A percentile compares a stretch with the other conserved stretches of the same genome.
phyloP scores from a whole-genome alignment of 1,140 invertebrate species.

The Bursaphelenchus mucronatus region DNA sequence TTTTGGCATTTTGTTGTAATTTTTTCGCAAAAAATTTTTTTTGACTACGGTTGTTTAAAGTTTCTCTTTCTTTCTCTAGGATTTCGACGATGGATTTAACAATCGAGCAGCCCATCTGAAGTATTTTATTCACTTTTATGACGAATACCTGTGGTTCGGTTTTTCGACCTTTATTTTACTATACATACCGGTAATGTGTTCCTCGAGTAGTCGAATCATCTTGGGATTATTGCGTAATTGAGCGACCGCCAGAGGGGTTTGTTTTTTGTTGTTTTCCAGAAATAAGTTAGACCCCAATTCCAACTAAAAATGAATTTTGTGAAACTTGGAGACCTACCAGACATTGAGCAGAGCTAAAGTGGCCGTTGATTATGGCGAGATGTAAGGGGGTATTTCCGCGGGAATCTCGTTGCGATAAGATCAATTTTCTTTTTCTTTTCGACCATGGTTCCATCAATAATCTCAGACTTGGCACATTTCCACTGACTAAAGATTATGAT shows the following conservation, averaged over 20 bases:
- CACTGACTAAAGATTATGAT: slow-evolving; percentile 4
- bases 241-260: neutral
- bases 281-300: neutral
- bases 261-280: neutral
- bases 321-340: neutral
- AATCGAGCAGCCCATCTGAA: no score
- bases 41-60: no score
- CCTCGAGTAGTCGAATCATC: neutral
- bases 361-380: neutral
- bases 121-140: no score
- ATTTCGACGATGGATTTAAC: no score
- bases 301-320: neutral
- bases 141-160: no score
- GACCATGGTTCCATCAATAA: slow-evolving; percentile 4
- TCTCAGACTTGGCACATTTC: slow-evolving; percentile 2
- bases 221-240: neutral
- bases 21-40: no score
- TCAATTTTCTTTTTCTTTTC: slow-evolving; percentile 1
- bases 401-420: neutral
- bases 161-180: no score
- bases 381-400: slow-evolving; percentile 11
- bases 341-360: neutral
- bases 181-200: neutral
- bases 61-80: no score
- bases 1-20: no score